phyloP scores from a whole-genome alignment of 2,797 vertebrate species.

The Botia almorhae region DNA sequence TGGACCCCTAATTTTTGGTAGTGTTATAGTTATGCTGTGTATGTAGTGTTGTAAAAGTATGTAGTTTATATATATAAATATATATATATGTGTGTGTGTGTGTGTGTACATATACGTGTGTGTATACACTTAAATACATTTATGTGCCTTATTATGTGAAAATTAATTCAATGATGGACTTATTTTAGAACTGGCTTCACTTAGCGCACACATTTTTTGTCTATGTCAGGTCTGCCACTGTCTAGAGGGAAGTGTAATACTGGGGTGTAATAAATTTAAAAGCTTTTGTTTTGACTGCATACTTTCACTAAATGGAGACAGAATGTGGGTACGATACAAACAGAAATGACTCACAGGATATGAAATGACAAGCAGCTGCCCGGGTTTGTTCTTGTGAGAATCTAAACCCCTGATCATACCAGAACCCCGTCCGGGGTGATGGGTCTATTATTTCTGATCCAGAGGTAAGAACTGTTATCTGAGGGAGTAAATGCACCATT shows the following conservation, averaged over 20 bases:
- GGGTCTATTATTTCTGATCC: conserved; percentile 23
- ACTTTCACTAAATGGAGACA: too few relatives aligned
- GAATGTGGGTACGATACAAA: not conserved
- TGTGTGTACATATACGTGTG: not conserved
- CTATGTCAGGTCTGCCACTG: too few relatives aligned
- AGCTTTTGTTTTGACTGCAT: too few relatives aligned
- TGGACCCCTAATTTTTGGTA: too few relatives aligned
- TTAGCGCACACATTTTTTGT: too few relatives aligned
- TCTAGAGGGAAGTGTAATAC: too few relatives aligned
- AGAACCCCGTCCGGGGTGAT: not conserved
- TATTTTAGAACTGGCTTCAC: too few relatives aligned
- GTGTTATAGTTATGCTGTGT: not conserved
- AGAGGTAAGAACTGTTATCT: not conserved
- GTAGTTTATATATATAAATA: not conserved
- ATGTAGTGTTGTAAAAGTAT: not conserved
- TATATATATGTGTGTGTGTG: too few relatives aligned
- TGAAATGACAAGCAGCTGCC: too few relatives aligned
- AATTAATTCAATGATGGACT: too few relatives aligned
- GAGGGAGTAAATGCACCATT: not conserved
- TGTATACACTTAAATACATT: not conserved
- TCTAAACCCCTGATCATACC: not conserved
- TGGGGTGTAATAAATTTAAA: too few relatives aligned
- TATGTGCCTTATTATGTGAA: too few relatives aligned
- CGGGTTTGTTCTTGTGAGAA: not conserved
- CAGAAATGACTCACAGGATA: not conserved